Percentiles rank a stretch among this genome's conserved stretches.
phyloP scores from a whole-genome alignment of 2,797 vertebrate genomes.

The Dromococcyx pavoninus region DNA sequence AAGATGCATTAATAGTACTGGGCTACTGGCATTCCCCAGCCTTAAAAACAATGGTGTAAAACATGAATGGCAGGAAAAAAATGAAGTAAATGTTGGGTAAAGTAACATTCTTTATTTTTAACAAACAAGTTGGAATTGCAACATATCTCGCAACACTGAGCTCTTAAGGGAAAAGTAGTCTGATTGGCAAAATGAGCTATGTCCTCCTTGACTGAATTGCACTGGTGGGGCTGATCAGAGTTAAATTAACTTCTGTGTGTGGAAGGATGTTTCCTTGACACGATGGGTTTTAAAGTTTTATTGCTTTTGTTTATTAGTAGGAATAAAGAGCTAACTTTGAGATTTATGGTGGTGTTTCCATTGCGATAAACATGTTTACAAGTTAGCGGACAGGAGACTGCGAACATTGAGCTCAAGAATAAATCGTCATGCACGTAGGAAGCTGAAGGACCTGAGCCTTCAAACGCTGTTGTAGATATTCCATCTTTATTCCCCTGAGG shows the following conservation, averaged over 20 bases:
- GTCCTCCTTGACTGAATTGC: background rate
- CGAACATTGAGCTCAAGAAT: background rate
- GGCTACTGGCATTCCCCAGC: background rate
- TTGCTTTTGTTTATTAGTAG: background rate
- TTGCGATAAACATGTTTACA: background rate
- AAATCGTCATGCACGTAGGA: background rate
- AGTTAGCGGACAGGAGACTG: background rate
- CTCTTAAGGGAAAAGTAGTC: background rate
- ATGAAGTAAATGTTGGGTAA: accelerated
- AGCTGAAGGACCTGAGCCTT: background rate
- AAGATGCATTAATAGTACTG: background rate
- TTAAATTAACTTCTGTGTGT: background rate
- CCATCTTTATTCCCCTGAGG: background rate
- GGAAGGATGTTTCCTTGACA: background rate
- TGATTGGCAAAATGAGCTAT: background rate
- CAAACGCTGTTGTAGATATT: background rate
- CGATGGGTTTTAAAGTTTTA: background rate
- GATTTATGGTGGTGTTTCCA: background rate
- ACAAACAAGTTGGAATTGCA: background rate
- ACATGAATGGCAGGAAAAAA: background rate
- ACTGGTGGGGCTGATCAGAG: background rate
- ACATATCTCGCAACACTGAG: background rate
- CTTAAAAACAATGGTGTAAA: background rate
- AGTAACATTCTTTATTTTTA: background rate
- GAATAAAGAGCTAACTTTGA: background rate